phyloP scores from a whole-genome alignment of 2,113 vertebrate species.

The Lates calcarifer region DNA sequence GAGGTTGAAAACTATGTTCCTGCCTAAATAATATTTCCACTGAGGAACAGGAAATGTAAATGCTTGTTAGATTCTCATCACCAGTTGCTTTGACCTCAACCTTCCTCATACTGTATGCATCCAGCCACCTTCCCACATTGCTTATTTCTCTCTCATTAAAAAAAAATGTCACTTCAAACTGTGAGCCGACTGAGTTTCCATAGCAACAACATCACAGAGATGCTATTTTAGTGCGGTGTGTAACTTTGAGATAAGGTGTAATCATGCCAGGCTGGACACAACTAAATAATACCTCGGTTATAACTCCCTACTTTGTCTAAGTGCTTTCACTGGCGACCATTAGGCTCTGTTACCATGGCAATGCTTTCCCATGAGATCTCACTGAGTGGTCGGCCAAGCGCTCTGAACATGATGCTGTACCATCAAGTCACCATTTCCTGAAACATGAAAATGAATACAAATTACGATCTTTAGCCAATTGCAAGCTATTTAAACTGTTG shows the following conservation, averaged over 20 bases:
- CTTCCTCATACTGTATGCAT: conserved; percentile 26
- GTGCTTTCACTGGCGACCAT: conserved; percentile 74
- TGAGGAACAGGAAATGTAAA: conserved; percentile 28
- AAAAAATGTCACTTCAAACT: conserved; percentile 62
- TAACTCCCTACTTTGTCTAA: conserved; percentile 74
- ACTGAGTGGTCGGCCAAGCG: conserved; percentile 52
- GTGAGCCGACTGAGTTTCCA: conserved; percentile 70
- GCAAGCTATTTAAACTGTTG: neutral
- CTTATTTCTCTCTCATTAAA: conserved; percentile 74
- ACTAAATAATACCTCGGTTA: conserved; percentile 77
- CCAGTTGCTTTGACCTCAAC: conserved; percentile 50
- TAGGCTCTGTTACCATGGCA: conserved; percentile 82
- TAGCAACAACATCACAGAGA: conserved; percentile 77
- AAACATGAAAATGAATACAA: conserved; percentile 33
- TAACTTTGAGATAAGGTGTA: conserved; percentile 79
- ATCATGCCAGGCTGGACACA: conserved; percentile 66
- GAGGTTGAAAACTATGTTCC: conserved; percentile 1
- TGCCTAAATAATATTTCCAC: neutral
- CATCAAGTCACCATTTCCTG: conserved; percentile 43
- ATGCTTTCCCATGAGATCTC: conserved; percentile 70
- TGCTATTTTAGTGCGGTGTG: conserved; percentile 71
- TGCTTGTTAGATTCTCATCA: conserved; percentile 24
- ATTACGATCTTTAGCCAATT: conserved; percentile 3
- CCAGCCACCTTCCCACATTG: conserved; percentile 51
- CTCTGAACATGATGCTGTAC: conserved; percentile 47